Base-by-base conservation (phyloP, 2,797 vertebrate genomes). In the Pantherophis alleghaniensis region DNA sequence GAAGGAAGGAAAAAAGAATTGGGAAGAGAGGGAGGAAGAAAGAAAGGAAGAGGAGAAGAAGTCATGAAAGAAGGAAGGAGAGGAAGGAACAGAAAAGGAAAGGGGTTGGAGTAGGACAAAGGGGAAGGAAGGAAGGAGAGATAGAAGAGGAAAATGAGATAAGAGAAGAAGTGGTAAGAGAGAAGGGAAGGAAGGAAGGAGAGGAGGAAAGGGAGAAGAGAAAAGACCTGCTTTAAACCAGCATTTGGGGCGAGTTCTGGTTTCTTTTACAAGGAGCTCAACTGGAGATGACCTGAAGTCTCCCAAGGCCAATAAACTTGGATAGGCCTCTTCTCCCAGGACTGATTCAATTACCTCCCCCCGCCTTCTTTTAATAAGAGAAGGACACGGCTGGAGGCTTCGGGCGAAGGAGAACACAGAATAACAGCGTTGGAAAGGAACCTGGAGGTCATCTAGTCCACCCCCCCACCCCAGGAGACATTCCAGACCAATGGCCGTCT, bases 401-500 rank as follows among this genome's bases (percentile, higher is more conserved):
- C 6, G 63, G 28, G 63, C 0, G 0, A 66, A n/a, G 63, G 28
- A 66, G 63, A 66, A 14, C 61, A 14, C 61, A 14, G 26, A 66
- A 66, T n/a, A 2, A 66, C 63, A 2, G 63, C 2, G 0, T 32
- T 5, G 63, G 63, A 32, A 69, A 28, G 28, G 28, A 69, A 13
- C 63, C 63, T 32, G 13, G 28, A 32, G 28, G 63, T 32, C 63
- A 69, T 69, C 63, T 32, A 69, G 28, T 69, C 63, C 63, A 14
- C 5, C 0, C 16, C 6, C 6, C 13, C 0, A 5, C 63, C 14
- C 63, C 28, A 66, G 63, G 63, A 66, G 63, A n/a, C n/a, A 66
- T n/a, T 14, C 63, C 28, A 0, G n/a, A 13, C 61, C 1, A 1
- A n/a, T 13, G 26, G 61, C 26, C 20, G 7, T 60, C 26, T 63